Evolutionary conservation across 2,797 vertebrate species (phyloP).

Genomic region (Mergus octosetaceus): DNA sequence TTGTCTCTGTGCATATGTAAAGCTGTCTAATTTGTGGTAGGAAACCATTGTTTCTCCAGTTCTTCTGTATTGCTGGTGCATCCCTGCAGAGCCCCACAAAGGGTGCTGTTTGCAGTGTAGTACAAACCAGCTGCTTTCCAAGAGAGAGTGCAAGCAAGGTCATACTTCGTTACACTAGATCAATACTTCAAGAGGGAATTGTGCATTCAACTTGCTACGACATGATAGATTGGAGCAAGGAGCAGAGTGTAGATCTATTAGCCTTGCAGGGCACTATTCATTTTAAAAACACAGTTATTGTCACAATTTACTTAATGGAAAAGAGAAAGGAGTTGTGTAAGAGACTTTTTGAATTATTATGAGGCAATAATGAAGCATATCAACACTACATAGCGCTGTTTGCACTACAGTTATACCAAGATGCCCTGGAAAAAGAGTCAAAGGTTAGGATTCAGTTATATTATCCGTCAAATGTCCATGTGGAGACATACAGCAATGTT

Average conservation of each 20-base stretch:
- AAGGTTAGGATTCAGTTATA: background rate
- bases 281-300: background rate
- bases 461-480: rapidly evolving
- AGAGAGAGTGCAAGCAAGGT: background rate
- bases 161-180: background rate
- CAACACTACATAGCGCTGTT: background rate
- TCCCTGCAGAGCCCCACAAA: background rate
- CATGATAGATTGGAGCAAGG: background rate
- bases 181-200: background rate
- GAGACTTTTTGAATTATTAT: background rate
- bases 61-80: rapidly evolving
- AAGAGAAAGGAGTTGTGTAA: background rate
- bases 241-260: background rate
- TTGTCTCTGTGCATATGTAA: background rate
- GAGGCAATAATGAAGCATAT: background rate
- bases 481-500: background rate
- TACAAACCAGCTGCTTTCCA: background rate
- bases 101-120: background rate
- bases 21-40: background rate
- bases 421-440: background rate
- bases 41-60: background rate
- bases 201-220: background rate
- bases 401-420: background rate
- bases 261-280: background rate
- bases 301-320: background rate